Percentiles rank a stretch among this genome's conserved stretches.
phyloP scores from a whole-genome alignment of 2,797 vertebrate species.

The Chrosomus eos region DNA sequence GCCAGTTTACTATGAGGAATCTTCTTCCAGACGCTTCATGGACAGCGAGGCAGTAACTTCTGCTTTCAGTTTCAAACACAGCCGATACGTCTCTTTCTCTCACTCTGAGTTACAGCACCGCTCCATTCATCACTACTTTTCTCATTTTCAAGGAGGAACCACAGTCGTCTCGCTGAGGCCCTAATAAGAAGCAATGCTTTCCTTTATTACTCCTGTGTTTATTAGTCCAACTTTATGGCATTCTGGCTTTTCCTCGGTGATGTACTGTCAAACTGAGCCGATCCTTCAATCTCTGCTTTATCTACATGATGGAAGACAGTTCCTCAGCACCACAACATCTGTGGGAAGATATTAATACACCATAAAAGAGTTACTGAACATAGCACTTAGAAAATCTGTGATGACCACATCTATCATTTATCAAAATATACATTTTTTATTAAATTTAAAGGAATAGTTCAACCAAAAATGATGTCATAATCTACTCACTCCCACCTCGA shows the following conservation, averaged over 20 bases:
- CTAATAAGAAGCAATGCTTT: constrained; percentile 59
- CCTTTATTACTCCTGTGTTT: constrained; percentile 60
- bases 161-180: constrained; percentile 52
- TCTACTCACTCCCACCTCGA: background rate
- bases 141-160: constrained; percentile 51
- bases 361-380: background rate
- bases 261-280: constrained; percentile 50
- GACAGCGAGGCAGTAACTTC: background rate
- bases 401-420: too few relatives aligned
- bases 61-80: background rate
- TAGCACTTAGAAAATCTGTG: background rate
- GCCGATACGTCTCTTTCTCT: background rate
- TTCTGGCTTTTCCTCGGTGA: constrained; percentile 42
- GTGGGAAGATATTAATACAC: constrained; percentile 56
- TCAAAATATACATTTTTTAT: background rate
- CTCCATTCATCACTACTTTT: constrained; percentile 61
- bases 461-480: background rate
- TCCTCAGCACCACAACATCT: constrained; percentile 52
- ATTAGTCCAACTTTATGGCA: constrained; percentile 46
- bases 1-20: background rate
- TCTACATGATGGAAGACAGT: constrained; percentile 55
- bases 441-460: background rate
- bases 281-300: constrained; percentile 48
- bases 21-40: background rate
- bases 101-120: constrained; percentile 52